Evolutionary conservation across 2,113 vertebrate species (phyloP).

Genomic region (Bagarius yarrelli): DNA sequence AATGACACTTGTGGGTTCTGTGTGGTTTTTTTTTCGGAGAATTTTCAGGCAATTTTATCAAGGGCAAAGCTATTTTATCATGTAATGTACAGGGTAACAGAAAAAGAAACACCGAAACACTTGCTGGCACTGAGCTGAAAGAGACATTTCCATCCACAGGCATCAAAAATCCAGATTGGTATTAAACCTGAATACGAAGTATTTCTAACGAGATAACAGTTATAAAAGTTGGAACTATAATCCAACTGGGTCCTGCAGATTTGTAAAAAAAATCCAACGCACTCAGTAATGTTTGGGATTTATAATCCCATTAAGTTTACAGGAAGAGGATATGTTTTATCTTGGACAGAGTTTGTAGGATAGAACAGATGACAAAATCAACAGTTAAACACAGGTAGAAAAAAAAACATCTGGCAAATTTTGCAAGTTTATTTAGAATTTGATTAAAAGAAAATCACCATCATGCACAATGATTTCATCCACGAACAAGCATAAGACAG

Average conservation of each 20-base stretch:
- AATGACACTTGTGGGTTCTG: too few relatives aligned
- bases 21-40: background rate
- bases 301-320: background rate
- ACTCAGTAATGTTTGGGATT: background rate
- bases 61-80: background rate
- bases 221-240: too few relatives aligned
- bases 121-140: background rate
- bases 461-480: constrained; percentile 62
- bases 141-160: background rate
- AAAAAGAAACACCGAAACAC: background rate
- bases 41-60: background rate
- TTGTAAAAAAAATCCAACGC: too few relatives aligned
- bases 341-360: background rate
- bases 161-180: background rate
- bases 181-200: background rate
- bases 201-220: too few relatives aligned
- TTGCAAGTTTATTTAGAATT: constrained; percentile 73
- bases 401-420: constrained; percentile 38
- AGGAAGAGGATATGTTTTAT: background rate
- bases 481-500: constrained; percentile 60
- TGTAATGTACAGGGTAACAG: background rate
- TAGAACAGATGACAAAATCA: background rate
- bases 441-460: constrained; percentile 70
- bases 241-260: too few relatives aligned
- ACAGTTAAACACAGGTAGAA: background rate